phyloP scores from a whole-genome alignment of 2,113 vertebrate species.

The Pogona vitticeps region DNA sequence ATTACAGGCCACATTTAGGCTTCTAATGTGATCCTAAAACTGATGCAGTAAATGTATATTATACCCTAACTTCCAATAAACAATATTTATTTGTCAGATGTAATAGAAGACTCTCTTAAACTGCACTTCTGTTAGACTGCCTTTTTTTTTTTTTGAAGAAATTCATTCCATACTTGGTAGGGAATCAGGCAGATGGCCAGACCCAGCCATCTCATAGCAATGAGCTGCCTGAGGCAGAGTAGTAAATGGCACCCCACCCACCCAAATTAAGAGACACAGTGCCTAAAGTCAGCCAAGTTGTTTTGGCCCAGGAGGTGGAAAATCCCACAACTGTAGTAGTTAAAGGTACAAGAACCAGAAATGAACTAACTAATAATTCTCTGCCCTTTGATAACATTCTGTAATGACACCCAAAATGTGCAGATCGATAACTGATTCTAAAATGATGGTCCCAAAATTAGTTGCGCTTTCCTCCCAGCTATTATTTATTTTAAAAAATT shows the following conservation, averaged over 20 bases:
- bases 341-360: background rate
- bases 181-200: slow-evolving; percentile 2
- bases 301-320: background rate
- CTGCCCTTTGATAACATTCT: background rate
- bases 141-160: slow-evolving; percentile 16
- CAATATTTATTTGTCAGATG: slow-evolving; percentile 40
- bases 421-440: too few species aligned
- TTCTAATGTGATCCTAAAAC: slow-evolving; percentile 14
- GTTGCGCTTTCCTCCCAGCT: too few species aligned
- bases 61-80: slow-evolving; percentile 19
- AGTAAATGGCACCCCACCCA: background rate
- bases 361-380: background rate
- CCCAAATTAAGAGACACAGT: background rate
- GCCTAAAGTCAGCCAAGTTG: background rate
- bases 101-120: slow-evolving; percentile 25
- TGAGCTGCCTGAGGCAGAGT: background rate
- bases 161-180: slow-evolving; percentile 27
- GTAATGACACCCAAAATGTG: background rate
- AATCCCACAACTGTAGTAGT: background rate
- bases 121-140: slow-evolving; percentile 17
- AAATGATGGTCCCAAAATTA: too few species aligned
- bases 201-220: background rate
- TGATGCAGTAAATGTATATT: slow-evolving; percentile 18
- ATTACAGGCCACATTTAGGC: slow-evolving; percentile 1
- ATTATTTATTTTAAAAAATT: too few species aligned